Base-by-base conservation (phyloP, 2,113 vertebrate species). In the Corythornis madagascariensis region DNA sequence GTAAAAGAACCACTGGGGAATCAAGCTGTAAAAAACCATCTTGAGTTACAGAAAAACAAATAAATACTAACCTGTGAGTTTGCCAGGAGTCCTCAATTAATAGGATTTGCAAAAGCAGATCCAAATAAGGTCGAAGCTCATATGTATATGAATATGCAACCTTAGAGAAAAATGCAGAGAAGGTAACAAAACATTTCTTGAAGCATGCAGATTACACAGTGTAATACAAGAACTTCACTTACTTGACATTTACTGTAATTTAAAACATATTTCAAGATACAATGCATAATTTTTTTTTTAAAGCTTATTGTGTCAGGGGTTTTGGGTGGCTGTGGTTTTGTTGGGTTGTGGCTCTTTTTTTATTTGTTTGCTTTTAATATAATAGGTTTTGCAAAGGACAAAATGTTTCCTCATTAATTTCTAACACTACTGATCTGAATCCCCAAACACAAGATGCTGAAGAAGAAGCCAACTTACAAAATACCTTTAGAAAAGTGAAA, bases 21-120 rank as follows among this genome's bases (percentile, higher is more conserved):
- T 48, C 15, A 74, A 78, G 9, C 25, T 55, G n/a, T 42, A 83
- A 3, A 81, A 56, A 92, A 92, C 18, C 8, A 9, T n/a, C 47
- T 0, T 55, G 9, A 79, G n/a, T 73, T 82, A 70, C 17, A 64
- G 69, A 55, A 50, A 89, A 57, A 26, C 31, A 67, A 26, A 26
- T 40, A 71, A 82, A 28, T 65, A 94, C 97, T 91, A 83, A 99
- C 99, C 99, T 99, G 98, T 99, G 99, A 74, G 99, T 99, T 96
- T 99, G 99, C 99, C 99, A 99, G 38, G 99, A 99, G 94, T 99
- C 99, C 93, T 99, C 99, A 90, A 99, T 99, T 95, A 99, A 98
- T 83, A 99, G 97, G 91, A 99, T 99, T 96, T 99, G 99, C 88
- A 99, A 97, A 96, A 99, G 98, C 94, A 99, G 97, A 98, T 99